Base-by-base conservation (phyloP, 2,113 vertebrate genomes). In the Anarrhichthys ocellatus region DNA sequence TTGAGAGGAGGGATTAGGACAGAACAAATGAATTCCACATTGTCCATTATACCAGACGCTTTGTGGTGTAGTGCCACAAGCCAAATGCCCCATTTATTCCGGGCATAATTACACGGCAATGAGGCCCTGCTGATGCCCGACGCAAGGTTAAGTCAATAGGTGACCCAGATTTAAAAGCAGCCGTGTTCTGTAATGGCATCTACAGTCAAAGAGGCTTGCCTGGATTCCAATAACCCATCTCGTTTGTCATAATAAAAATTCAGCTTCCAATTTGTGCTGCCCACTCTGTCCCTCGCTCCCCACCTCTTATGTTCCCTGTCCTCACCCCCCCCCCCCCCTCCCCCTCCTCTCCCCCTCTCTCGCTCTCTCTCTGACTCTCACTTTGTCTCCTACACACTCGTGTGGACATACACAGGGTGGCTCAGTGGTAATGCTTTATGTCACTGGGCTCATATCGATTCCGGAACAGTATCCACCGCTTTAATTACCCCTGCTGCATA, bases 51-150 rank as follows among this genome's bases (percentile, higher is more conserved):
- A 83, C 63, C 82, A 76, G 82, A 72, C 63, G 64, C 83, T 71
- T 68, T 84, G 84, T 88, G 84, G 70, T 86, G 90, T 59, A 71
- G 89, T 74, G 80, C 78, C 90, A 88, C 82, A 72, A 86, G 88
- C 91, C 89, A 89, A 94, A 85, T 87, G 87, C 76, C 87, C 91
- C 78, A 90, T 92, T 93, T 94, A 91, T 93, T 89, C 90, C 82
- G 46, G 82, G 89, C 89, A 86, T 94, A 92, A 93, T 93, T 88
- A 93, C 85, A 85, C 68, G 22, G 75, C 81, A 80, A 85, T 80
- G 86, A 92, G 90, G 83, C 86, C 76, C 82, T 27, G 80, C 90
- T 66, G 89, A 87, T 88, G 86, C 91, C 89, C 80, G 52, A 84
- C 76, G 83, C 1, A 82, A 89, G 90, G 93, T 94, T 90, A 93